A percentile compares a stretch with the other conserved stretches of the same genome.
These are phyloP conservation scores for Stenchaetothrips biformis DNA, from an alignment of 2,888 invertebrate species.

Conservation along the genomic window DNA sequence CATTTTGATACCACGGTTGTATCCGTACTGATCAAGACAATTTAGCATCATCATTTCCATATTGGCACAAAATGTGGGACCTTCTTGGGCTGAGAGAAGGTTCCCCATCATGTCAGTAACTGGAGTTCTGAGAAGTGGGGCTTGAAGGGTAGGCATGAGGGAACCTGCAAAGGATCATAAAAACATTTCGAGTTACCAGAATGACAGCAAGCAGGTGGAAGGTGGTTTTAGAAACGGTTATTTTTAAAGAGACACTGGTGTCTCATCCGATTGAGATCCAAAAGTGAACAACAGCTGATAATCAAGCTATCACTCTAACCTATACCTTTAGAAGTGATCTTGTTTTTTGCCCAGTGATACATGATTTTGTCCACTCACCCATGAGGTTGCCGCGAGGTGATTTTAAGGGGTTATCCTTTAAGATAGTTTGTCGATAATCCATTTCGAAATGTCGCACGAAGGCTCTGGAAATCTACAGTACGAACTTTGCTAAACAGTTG, in stretches of 20 bases:
- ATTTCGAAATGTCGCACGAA: background rate
- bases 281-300: too few species aligned
- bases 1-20: background rate
- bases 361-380: too few species aligned
- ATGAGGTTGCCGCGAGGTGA: background rate
- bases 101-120: background rate
- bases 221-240: too few species aligned
- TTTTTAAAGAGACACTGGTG: too few species aligned
- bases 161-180: background rate
- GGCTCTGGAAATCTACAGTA: background rate
- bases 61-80: background rate
- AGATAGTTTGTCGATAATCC: background rate
- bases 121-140: background rate
- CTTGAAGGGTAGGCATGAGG: background rate
- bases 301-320: too few species aligned
- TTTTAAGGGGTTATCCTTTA: background rate
- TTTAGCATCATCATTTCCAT: slow-evolving; percentile 14
- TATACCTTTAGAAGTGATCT: too few species aligned
- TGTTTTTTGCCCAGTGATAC: too few species aligned
- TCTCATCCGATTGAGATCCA: too few species aligned
- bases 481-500: background rate
- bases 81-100: background rate
- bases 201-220: too few species aligned
- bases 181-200: background rate
- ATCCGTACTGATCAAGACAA: background rate